Base-by-base conservation (phyloP, 2,113 vertebrate species). In the Ahaetulla prasina region DNA sequence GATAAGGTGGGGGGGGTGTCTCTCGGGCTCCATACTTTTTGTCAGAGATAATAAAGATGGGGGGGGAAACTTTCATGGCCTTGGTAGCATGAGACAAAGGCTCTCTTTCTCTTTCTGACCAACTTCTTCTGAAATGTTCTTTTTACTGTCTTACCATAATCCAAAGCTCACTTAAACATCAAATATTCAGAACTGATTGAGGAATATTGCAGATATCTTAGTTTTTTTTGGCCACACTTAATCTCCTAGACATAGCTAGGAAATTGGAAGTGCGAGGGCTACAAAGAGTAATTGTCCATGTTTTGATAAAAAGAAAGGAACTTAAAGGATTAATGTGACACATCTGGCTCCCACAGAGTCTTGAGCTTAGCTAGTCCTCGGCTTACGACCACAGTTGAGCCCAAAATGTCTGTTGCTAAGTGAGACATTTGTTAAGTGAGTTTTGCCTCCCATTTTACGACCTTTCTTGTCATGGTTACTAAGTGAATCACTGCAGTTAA, bases 1-100 rank as follows among this genome's bases (percentile, higher is more conserved):
- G 96, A 95, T 97, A n/a, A n/a, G n/a, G n/a, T 95, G 94, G 88
- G 92, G 50, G 89, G 85, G 23, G 45, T 47, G n/a, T 85, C 85
- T 47, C 93, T 93, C 89, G 87, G 92, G 94, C 86, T 74, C 95
- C 88, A 68, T 92, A 94, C 47, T 93, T 95, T 85, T 92, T 63
- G 30, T 92, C 91, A 92, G 95, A 93, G 68, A 25, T 93, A 96
- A 94, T 91, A 22, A 93, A 93, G 91, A 96, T 85, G 94, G 94
- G 89, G 91, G 96, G 63, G 95, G 95, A 95, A 92, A 80, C 22
- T 95, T 96, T 55, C 86, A 89, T 92, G 95, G 94, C 88, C 89
- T 18, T 23, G 43, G 84, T 87, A 93, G 93, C 93, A 91, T 91
- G 93, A 95, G 94, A 95, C 86, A 86, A 91, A 91, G 93, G 85